Percentiles rank a stretch among this genome's conserved stretches.
Conservation (phyloP, 2,113 vertebrate species). For the Scomber scombrus region DNA sequence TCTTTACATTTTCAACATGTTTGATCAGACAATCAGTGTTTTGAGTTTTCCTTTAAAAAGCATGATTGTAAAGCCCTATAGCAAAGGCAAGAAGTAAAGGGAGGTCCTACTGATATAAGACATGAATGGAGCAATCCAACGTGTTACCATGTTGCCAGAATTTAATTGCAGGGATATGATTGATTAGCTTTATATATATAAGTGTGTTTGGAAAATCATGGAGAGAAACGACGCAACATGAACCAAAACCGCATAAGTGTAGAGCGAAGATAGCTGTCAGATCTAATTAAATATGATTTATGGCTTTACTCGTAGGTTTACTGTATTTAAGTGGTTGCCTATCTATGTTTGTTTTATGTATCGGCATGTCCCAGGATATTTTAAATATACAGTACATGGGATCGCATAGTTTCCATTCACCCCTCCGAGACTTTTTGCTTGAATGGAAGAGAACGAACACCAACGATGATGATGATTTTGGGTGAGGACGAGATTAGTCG, state of each 20-base stretch:
- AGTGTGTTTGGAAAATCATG: neutral
- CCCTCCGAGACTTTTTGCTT: neutral
- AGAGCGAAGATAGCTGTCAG: neutral
- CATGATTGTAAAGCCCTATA: too few relatives aligned
- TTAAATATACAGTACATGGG: neutral
- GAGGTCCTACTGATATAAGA: too few relatives aligned
- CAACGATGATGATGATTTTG: neutral
- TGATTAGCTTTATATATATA: too few relatives aligned
- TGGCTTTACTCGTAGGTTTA: neutral
- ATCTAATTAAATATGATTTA: slow-evolving; percentile 14
- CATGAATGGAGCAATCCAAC: too few relatives aligned
- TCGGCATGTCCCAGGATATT: neutral
- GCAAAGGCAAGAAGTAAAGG: too few relatives aligned
- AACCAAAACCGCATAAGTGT: slow-evolving; percentile 7
- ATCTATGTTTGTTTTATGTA: neutral
- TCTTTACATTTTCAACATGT: too few relatives aligned
- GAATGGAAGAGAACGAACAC: neutral
- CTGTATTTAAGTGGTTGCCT: neutral
- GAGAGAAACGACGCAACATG: neutral
- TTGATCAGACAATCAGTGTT: too few relatives aligned
- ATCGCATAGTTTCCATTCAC: neutral
- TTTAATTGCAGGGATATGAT: too few relatives aligned
- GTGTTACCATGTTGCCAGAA: too few relatives aligned
- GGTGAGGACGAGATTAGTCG: slow-evolving; percentile 33
- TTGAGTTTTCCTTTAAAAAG: too few relatives aligned